A percentile compares a stretch with the other conserved stretches of the same genome.
Conservation (phyloP, 2,888 invertebrate genomes). For the Corythucha ciliata region DNA sequence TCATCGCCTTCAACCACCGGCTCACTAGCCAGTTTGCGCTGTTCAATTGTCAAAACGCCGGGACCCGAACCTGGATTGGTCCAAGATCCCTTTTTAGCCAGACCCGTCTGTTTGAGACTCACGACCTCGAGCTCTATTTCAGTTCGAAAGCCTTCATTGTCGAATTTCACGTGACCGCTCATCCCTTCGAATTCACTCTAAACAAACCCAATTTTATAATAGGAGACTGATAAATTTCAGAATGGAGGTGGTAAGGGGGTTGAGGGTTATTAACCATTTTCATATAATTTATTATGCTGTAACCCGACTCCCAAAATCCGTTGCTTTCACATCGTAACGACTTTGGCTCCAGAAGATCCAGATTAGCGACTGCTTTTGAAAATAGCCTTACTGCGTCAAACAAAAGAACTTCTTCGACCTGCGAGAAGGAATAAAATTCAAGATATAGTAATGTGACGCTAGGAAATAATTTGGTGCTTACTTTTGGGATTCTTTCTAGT, state of each 20-base stretch:
- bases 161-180: slow-evolving; percentile 42
- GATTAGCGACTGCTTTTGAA: slow-evolving; percentile 43
- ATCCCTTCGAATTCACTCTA: slow-evolving; percentile 41
- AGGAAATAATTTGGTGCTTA: neutral
- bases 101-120: slow-evolving; percentile 42
- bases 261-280: slow-evolving; percentile 65
- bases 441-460: neutral
- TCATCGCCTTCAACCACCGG: slow-evolving; percentile 41
- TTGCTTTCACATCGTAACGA: slow-evolving; percentile 39
- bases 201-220: slow-evolving; percentile 27
- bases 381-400: slow-evolving; percentile 49
- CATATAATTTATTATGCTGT: slow-evolving; percentile 72
- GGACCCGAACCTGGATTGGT: slow-evolving; percentile 36
- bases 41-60: slow-evolving; percentile 39
- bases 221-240: neutral
- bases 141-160: slow-evolving; percentile 42
- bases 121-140: slow-evolving; percentile 43
- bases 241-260: neutral
- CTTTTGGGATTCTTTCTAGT: neutral
- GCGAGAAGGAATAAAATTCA: slow-evolving; percentile 12
- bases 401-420: slow-evolving; percentile 48
- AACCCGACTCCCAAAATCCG: slow-evolving; percentile 66
- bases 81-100: slow-evolving; percentile 42
- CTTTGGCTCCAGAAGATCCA: slow-evolving; percentile 36
- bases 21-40: slow-evolving; percentile 30